Conservation (phyloP, 1,140 invertebrate species). For the Pseudachorutes palmiensis region DNA sequence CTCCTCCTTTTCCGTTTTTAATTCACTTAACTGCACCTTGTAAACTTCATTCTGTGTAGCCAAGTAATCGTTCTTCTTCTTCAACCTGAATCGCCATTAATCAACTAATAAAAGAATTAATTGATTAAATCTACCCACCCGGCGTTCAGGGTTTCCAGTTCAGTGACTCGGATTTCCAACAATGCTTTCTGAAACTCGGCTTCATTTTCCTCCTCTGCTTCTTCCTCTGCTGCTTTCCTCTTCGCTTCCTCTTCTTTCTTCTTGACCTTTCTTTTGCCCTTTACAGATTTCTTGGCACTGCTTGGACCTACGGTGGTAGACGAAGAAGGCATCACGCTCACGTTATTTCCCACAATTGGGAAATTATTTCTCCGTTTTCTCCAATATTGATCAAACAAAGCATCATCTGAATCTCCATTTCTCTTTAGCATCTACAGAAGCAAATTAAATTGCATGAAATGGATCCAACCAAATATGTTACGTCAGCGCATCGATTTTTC, state of each 20-base stretch:
- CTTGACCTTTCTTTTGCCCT: constrained; percentile 4
- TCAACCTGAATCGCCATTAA: no score
- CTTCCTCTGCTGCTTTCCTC: constrained; percentile 28
- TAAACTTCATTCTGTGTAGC: constrained; percentile 35
- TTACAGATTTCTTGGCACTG: constrained; percentile 6
- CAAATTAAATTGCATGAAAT: no score
- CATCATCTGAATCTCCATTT: no score
- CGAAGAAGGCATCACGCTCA: not conserved
- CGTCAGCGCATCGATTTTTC: no score
- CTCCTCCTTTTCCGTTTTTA: constrained; percentile 32
- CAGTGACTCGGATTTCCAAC: constrained; percentile 36
- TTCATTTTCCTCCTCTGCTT: constrained; percentile 28
- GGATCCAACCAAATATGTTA: no score
- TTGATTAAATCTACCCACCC: constrained; percentile 22
- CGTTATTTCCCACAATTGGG: no score
- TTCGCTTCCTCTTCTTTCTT: constrained; percentile 20
- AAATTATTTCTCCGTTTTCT: no score
- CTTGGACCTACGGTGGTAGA: not conserved
- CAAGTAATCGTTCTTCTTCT: constrained; percentile 33
- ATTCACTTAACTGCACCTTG: constrained; percentile 32
- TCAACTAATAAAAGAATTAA: not conserved
- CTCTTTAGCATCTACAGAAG: no score
- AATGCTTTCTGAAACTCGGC: constrained; percentile 32
- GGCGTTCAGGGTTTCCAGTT: constrained; percentile 33
- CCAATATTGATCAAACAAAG: no score